Evolutionary conservation across 92 coral and sea anemone species (phyloP).

Genomic region (Hydrozoanthus gracilis): DNA sequence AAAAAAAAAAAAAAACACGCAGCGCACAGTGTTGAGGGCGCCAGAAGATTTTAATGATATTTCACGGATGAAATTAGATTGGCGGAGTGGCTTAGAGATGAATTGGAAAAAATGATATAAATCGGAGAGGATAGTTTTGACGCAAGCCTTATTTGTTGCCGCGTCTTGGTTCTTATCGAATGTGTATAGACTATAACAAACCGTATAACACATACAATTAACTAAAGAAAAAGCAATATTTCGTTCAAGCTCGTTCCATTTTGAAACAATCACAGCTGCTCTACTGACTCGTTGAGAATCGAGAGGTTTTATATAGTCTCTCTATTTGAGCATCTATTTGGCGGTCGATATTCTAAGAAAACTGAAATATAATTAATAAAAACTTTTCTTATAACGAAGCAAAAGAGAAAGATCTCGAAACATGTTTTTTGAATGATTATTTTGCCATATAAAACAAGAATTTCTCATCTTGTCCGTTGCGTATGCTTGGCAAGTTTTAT

Average conservation of each 20-base stretch:
- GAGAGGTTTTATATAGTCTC: not conserved
- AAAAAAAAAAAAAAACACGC: not conserved
- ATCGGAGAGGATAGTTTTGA: not conserved
- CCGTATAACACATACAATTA: not conserved
- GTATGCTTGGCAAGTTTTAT: not conserved
- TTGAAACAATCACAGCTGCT: slow-evolving; percentile 1
- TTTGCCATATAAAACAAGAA: not conserved
- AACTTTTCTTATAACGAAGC: no score
- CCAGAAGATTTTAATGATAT: slow-evolving; percentile 12
- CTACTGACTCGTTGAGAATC: not conserved
- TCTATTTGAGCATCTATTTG: not conserved
- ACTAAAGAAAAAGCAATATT: not conserved
- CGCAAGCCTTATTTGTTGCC: not conserved
- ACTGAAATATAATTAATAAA: no score
- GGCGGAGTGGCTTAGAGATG: slow-evolving; percentile 1
- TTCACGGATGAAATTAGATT: slow-evolving; percentile 10
- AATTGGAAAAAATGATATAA: not conserved
- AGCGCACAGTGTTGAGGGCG: slow-evolving; percentile 33
- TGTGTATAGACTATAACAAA: not conserved
- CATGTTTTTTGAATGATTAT: not conserved
- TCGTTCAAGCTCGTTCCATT: not conserved
- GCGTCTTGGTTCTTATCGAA: not conserved
- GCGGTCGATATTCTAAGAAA: not conserved
- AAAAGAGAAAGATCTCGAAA: not conserved
- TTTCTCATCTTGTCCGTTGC: not conserved